Conservation (phyloP, 2,797 vertebrate species). For the Pseudochromis fuscus region DNA sequence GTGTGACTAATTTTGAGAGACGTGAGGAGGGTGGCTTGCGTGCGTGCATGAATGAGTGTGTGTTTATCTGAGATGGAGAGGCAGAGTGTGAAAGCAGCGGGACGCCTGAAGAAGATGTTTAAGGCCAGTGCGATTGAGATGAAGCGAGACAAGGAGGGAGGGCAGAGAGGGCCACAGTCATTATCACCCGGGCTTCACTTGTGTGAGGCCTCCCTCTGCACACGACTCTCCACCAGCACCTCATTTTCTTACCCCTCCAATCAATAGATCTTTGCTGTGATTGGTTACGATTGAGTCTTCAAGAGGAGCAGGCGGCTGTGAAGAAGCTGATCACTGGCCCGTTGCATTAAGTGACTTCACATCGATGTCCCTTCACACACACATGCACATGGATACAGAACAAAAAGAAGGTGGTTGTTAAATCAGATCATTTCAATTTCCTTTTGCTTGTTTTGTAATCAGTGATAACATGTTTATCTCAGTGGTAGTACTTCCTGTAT, state of each 20-base stretch:
- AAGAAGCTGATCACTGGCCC: slow-evolving; percentile 43
- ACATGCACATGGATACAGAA: slow-evolving; percentile 7
- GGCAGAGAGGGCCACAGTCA: slow-evolving; percentile 45
- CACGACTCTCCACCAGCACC: slow-evolving; percentile 33
- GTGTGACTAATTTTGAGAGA: slow-evolving; percentile 77
- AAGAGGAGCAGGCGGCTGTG: slow-evolving; percentile 50
- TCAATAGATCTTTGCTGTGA: slow-evolving; percentile 77
- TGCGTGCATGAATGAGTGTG: slow-evolving; percentile 22
- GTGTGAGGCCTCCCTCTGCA: slow-evolving; percentile 10
- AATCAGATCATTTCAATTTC: no score
- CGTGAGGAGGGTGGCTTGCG: slow-evolving; percentile 25
- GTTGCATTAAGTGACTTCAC: slow-evolving; percentile 55
- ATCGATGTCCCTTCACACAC: slow-evolving; percentile 21
- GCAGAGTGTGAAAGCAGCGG: slow-evolving; percentile 57
- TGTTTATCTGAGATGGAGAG: slow-evolving; percentile 40
- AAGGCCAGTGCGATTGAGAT: slow-evolving; percentile 57
- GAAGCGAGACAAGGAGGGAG: slow-evolving; percentile 50
- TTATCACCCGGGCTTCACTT: slow-evolving; percentile 67
- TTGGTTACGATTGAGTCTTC: slow-evolving; percentile 74
- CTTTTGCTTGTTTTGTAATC: no score
- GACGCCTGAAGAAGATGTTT: slow-evolving; percentile 56
- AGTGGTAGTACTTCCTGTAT: no score
- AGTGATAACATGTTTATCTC: no score
- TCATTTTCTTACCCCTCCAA: slow-evolving; percentile 62
- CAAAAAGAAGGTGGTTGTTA: slow-evolving; percentile 11